Conservation (phyloP, 2,113 vertebrate genomes). For the Semicossyphus pulcher region DNA sequence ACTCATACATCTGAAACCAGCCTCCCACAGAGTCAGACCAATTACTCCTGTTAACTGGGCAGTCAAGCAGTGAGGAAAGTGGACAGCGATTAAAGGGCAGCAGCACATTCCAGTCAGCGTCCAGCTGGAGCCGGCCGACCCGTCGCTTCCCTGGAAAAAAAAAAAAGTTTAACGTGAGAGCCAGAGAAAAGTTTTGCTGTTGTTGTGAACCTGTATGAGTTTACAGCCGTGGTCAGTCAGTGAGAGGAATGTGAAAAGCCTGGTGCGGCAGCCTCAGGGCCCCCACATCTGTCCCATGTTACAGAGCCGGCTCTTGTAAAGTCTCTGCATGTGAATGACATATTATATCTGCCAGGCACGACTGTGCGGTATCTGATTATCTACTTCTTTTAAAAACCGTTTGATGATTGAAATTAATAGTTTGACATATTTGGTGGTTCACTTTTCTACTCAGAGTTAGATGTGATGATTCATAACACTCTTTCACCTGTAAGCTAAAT, state of each 20-base stretch:
- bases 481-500: too few relatives aligned
- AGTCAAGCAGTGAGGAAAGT: constrained; percentile 59
- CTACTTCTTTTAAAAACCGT: too few relatives aligned
- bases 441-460: too few relatives aligned
- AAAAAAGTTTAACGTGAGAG: constrained; percentile 25
- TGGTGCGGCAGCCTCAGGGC: constrained; percentile 47
- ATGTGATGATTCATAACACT: too few relatives aligned
- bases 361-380: too few relatives aligned
- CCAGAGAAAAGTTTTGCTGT: constrained; percentile 58
- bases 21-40: constrained; percentile 54
- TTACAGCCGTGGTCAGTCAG: constrained; percentile 67
- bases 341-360: constrained; percentile 2
- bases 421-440: too few relatives aligned
- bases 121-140: constrained; percentile 51
- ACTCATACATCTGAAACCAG: constrained; percentile 57
- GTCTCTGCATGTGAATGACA: constrained; percentile 36
- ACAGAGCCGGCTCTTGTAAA: constrained; percentile 47
- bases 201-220: constrained; percentile 54
- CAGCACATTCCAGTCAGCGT: constrained; percentile 50
- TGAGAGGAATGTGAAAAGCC: constrained; percentile 70
- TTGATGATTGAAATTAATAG: too few relatives aligned
- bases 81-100: constrained; percentile 33
- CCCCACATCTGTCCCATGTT: constrained; percentile 71
- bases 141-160: constrained; percentile 41
- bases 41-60: constrained; percentile 65